Evolutionary conservation across 2,797 vertebrate genomes (phyloP), one percentile per base, ranked within the genome.

Genomic region (Cirrhinus mrigala): DNA sequence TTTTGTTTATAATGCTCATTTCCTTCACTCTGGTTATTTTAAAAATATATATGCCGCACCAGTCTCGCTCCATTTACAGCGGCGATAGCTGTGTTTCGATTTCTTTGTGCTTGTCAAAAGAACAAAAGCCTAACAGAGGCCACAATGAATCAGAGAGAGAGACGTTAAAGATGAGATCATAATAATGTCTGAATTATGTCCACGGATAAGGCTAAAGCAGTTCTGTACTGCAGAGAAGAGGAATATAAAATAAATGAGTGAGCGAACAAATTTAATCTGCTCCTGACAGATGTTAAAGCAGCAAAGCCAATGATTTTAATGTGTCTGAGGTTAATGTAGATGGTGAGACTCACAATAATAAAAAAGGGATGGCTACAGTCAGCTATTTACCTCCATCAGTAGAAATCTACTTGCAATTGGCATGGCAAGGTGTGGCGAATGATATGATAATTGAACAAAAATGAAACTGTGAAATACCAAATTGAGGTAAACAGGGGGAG

Each of bases 401-500:
- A 50, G 27, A 62, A 79, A 85, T 85, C 66, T 73, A 60, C 62
- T 78, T 64, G 27, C 50, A 85, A 64, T 79, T 85, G 50, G 27
- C 54, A 79, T 40, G 83, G 64, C 85, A 84, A 85, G 87, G 87
- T 88, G 85, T 90, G 84, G 81, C 78, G 46, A 86, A 88, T 86
- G 73, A 87, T 84, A 84, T 82, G 70, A 85, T 88, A 87, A 86
- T 88, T 84, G 70, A 76, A 84, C 48, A 78, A 86, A 88, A 89
- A 87, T 87, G 81, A 90, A 89, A 86, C 78, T 87, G 86, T 83
- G 87, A 87, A 79, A 89, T 83, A 85, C 75, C 85, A 84, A 89
- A 88, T 86, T 81, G 89, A 88, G 78, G 85, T 88, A 88, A 90
- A 90, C 87, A 87, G 81, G 81, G 83, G 82, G 85, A 85, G 87